These are phyloP conservation scores for Platalea minor DNA, from an alignment of 2,797 vertebrate species.

Conservation along the genomic window DNA sequence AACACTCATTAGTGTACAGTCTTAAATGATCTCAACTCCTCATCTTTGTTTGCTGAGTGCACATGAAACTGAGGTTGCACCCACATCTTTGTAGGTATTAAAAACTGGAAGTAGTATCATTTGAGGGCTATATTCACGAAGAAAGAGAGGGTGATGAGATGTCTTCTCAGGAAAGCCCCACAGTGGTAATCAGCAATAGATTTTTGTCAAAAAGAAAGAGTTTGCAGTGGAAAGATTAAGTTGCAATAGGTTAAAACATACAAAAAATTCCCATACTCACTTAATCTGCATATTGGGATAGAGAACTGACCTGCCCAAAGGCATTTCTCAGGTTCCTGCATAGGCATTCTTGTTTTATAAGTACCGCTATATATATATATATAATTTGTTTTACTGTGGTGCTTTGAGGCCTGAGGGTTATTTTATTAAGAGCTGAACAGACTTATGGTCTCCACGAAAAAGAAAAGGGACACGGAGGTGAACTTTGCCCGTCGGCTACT, in stretches of 20 bases:
- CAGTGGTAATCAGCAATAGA: not conserved
- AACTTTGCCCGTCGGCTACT: not conserved
- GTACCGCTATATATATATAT: not conserved
- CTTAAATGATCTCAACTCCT: not conserved
- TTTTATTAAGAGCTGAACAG: conserved; percentile 37
- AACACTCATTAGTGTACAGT: not conserved
- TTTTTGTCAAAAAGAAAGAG: not conserved
- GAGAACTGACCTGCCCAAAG: not conserved
- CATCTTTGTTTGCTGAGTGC: not conserved
- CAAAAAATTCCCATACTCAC: not conserved
- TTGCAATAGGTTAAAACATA: not conserved
- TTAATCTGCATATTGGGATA: not conserved
- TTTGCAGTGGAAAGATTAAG: not conserved
- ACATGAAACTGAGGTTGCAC: not conserved
- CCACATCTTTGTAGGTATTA: not conserved
- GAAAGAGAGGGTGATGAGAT: not conserved
- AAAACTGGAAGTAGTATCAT: not conserved
- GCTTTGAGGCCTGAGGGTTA: not conserved
- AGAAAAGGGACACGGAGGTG: not conserved
- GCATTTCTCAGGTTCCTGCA: not conserved
- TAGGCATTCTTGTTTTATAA: not conserved
- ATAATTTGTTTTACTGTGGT: not conserved
- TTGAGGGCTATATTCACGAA: not conserved
- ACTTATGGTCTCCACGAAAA: conserved; percentile 11
- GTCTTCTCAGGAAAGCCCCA: not conserved